Percentiles rank a stretch among this genome's conserved stretches.
Conservation (phyloP, 2,797 vertebrate species). For the Alosa sapidissima region DNA sequence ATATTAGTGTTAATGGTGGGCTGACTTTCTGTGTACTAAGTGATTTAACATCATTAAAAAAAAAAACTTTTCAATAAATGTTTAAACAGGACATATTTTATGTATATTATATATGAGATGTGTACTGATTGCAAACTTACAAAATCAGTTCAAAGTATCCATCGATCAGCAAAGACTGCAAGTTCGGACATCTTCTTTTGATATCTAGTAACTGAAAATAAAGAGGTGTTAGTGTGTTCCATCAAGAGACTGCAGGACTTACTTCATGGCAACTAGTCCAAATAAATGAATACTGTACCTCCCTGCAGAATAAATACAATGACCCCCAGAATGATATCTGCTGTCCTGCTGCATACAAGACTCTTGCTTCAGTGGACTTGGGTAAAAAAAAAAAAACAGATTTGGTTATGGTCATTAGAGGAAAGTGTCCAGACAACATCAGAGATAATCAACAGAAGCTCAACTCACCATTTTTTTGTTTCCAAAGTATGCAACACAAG, state of each 20-base stretch:
- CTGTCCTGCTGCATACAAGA: neutral
- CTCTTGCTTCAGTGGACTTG: neutral
- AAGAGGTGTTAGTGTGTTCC: constrained; percentile 17
- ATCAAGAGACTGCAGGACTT: neutral
- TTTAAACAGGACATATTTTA: neutral
- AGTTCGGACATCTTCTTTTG: constrained; percentile 77
- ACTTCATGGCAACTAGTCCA: neutral
- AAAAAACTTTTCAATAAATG: neutral
- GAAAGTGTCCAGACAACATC: neutral
- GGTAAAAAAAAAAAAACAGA: neutral
- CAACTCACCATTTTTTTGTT: neutral
- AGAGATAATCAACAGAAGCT: neutral
- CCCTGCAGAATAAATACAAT: neutral
- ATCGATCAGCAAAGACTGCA: constrained; percentile 84
- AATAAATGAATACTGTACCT: neutral
- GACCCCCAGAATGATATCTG: constrained; percentile 9
- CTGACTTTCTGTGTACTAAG: too few relatives aligned
- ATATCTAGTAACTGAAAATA: constrained; percentile 80
- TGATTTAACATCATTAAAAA: neutral
- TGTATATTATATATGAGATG: neutral
- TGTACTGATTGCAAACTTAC: constrained; percentile 68
- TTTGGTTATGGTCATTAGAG: neutral
- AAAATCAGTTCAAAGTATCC: constrained; percentile 92
- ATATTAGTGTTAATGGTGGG: too few relatives aligned
- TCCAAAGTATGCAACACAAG: constrained; percentile 77